These are phyloP conservation scores for Myotis findleyi DNA, from an alignment of 2,797 vertebrate species.

Conservation along the genomic window DNA sequence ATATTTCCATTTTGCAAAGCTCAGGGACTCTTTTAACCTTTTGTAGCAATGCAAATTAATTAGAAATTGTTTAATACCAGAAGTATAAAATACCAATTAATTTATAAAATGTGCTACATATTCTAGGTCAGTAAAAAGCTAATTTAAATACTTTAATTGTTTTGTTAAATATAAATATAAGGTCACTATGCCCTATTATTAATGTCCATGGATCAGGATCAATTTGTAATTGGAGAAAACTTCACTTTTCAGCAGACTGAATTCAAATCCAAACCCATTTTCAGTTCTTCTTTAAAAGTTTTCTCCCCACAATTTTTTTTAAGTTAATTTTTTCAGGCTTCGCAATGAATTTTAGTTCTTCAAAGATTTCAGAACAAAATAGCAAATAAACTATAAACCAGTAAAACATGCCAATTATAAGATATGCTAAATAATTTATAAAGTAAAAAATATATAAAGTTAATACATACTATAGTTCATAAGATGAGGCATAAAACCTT, in stretches of 20 bases:
- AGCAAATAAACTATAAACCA: constrained; percentile 35
- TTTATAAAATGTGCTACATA: constrained; percentile 50
- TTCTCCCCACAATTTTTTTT: neutral
- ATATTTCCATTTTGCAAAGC: constrained; percentile 20
- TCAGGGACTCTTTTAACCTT: constrained; percentile 34
- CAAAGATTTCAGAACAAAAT: constrained; percentile 41
- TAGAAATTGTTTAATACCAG: constrained; percentile 29
- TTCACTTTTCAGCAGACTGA: constrained; percentile 29
- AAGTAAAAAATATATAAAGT: constrained; percentile 15
- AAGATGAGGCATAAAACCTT: constrained; percentile 51
- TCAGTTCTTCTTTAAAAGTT: constrained; percentile 2
- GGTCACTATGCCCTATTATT: neutral
- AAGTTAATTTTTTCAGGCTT: constrained; percentile 23
- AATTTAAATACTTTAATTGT: constrained; percentile 32
- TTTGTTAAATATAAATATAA: constrained; percentile 30
- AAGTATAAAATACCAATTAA: constrained; percentile 32
- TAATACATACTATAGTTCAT: neutral
- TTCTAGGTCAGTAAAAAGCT: neutral
- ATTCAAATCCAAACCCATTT: constrained; percentile 54
- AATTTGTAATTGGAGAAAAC: constrained; percentile 35
- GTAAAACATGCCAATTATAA: neutral
- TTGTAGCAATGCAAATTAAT: constrained; percentile 30
- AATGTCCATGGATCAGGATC: constrained; percentile 1
- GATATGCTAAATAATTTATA: constrained; percentile 7
- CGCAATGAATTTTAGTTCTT: constrained; percentile 16